Evolutionary conservation across 2,113 vertebrate genomes (phyloP).

Genomic region (Elephas maximus): DNA sequence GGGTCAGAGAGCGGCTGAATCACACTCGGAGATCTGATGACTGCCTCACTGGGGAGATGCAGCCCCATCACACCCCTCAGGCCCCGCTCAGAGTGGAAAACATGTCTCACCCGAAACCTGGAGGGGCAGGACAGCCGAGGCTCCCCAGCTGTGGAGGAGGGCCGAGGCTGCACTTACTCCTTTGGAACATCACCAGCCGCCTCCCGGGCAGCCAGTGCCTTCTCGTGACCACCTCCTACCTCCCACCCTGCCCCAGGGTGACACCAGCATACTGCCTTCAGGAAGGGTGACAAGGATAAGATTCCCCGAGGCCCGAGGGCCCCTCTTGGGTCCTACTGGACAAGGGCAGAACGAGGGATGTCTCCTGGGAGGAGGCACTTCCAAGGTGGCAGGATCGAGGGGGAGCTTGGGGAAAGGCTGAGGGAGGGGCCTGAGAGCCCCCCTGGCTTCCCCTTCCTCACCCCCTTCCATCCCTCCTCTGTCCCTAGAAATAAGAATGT

Average conservation of each 20-base stretch:
- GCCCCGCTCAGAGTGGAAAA: slow-evolving; percentile 79
- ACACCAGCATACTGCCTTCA: background rate
- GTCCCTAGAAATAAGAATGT: slow-evolving; percentile 89
- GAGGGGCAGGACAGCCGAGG: background rate
- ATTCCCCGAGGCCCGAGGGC: background rate
- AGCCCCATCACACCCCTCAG: slow-evolving; percentile 11
- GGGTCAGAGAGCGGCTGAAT: slow-evolving; percentile 17
- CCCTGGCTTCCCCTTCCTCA: background rate
- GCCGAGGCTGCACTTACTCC: background rate
- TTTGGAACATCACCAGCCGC: background rate
- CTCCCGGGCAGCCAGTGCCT: background rate
- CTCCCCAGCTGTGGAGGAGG: background rate
- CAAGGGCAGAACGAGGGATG: background rate
- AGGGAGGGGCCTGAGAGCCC: background rate
- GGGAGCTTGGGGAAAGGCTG: background rate
- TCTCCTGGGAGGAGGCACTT: background rate
- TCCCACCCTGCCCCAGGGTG: background rate
- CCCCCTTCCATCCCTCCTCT: slow-evolving; percentile 35
- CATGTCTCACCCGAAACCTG: slow-evolving; percentile 81
- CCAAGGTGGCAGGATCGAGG: background rate
- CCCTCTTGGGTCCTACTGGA: background rate
- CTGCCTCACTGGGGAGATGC: slow-evolving; percentile 23
- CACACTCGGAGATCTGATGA: slow-evolving; percentile 38
- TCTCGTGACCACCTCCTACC: background rate
- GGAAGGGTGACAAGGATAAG: background rate